phyloP scores from a whole-genome alignment of 2,797 vertebrate species.

The Dicrostonyx torquatus region DNA sequence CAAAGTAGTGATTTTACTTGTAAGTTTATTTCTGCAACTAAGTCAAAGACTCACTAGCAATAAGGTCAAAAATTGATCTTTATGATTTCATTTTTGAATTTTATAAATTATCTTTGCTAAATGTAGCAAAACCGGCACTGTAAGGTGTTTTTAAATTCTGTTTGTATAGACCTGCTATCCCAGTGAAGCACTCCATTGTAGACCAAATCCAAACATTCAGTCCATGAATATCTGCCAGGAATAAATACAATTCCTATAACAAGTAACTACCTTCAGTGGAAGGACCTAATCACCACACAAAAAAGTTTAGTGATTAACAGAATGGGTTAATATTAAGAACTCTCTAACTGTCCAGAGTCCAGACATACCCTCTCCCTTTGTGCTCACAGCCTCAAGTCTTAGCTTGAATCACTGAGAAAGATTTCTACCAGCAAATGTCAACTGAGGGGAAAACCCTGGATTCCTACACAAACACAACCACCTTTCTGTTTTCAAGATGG shows the following conservation, averaged over 20 bases:
- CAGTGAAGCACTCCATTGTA: background rate
- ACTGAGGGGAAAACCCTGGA: background rate
- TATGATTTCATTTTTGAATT: conserved; percentile 23
- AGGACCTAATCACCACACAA: conserved; percentile 47
- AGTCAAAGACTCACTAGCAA: conserved; percentile 10
- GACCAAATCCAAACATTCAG: background rate
- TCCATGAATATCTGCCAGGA: background rate
- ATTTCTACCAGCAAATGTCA: conserved; percentile 52
- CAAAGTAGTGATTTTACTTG: background rate
- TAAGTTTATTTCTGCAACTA: background rate
- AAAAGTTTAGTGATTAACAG: conserved; percentile 60
- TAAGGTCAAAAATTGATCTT: background rate
- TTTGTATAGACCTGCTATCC: background rate
- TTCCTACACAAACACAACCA: conserved; percentile 53
- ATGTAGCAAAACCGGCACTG: background rate
- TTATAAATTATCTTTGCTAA: background rate
- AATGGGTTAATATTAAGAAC: conserved; percentile 49
- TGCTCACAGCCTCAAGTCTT: background rate
- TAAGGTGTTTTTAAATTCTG: background rate
- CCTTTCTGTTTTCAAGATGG: conserved; percentile 68
- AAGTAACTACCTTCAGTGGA: background rate
- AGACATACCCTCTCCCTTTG: conserved; percentile 13
- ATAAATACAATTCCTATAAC: conserved; percentile 22
- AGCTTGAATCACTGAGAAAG: conserved; percentile 49
- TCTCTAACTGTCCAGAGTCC: conserved; percentile 55